Evolutionary conservation across 2,113 vertebrate species (phyloP).

Genomic region (Octodon degus): DNA sequence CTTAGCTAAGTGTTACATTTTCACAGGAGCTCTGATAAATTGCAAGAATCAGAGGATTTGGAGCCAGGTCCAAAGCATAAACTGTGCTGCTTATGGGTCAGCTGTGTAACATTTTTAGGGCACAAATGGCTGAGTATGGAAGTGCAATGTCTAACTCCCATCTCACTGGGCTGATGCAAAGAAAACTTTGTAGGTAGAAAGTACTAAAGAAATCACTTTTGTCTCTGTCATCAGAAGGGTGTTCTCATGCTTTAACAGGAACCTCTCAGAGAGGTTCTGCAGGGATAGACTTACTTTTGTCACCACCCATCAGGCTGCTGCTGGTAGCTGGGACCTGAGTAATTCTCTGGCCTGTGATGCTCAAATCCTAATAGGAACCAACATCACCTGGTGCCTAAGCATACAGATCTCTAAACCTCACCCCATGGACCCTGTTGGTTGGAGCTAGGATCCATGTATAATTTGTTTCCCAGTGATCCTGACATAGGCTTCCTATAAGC

Average conservation of each 20-base stretch:
- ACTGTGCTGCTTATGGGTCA: neutral
- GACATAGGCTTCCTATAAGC: neutral
- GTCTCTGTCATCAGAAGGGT: neutral
- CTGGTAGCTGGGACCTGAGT: neutral
- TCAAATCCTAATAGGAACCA: neutral
- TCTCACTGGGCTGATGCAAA: neutral
- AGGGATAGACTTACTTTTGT: neutral
- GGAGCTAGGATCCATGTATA: no score
- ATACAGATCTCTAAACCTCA: neutral
- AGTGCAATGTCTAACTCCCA: neutral
- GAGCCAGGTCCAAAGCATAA: neutral
- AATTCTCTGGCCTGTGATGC: neutral
- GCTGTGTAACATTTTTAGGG: neutral
- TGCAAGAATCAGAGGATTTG: no score
- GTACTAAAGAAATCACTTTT: neutral
- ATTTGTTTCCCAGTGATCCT: neutral
- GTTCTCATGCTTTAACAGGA: rapidly evolving
- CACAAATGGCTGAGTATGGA: neutral
- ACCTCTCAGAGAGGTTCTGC: neutral
- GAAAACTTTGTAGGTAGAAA: neutral
- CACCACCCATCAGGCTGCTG: neutral
- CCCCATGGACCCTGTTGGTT: no score
- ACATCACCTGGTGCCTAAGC: neutral
- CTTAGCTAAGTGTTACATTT: neutral
- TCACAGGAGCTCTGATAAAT: neutral